Evolutionary conservation across 2,797 vertebrate genomes (phyloP).

Genomic region (Phrynocephalus forsythii): DNA sequence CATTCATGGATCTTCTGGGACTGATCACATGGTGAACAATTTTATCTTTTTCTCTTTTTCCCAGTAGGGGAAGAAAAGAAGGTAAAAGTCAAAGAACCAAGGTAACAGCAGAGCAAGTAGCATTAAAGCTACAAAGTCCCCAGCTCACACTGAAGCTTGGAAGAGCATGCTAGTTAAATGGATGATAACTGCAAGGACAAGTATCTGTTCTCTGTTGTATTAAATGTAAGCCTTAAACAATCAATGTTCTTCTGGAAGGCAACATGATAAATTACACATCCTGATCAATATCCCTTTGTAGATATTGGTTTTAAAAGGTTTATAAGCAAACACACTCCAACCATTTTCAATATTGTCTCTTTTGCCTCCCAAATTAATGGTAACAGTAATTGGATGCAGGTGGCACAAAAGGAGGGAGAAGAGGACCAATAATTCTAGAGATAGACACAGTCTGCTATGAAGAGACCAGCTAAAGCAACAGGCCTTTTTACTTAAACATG

Average conservation of each 20-base stretch:
- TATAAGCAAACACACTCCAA: slow-evolving; percentile 33
- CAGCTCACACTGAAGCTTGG: slow-evolving; percentile 5
- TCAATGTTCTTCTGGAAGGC: slow-evolving; percentile 30
- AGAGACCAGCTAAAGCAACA: background rate
- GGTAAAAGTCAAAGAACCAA: background rate
- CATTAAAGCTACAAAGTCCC: background rate
- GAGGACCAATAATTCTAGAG: slow-evolving; percentile 4
- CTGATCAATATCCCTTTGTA: slow-evolving; percentile 39
- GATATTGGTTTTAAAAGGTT: slow-evolving; percentile 46
- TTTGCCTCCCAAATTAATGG: slow-evolving; percentile 29
- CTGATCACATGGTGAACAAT: background rate
- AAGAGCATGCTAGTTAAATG: background rate
- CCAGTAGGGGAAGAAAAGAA: background rate
- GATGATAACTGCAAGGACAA: slow-evolving; percentile 40
- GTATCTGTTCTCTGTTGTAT: slow-evolving; percentile 36
- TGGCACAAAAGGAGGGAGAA: background rate
- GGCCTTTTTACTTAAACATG: background rate
- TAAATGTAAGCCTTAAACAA: slow-evolving; percentile 35
- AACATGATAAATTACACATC: slow-evolving; percentile 44
- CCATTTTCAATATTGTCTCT: slow-evolving; percentile 32
- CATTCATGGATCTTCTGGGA: background rate
- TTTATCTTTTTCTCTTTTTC: background rate
- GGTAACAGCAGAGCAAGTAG: background rate
- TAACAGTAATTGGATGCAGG: background rate
- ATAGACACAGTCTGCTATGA: background rate